Percentiles rank a stretch among this genome's conserved stretches.
Conservation (phyloP, 23 tunicate genomes). For the Trididemnum nubilum region DNA sequence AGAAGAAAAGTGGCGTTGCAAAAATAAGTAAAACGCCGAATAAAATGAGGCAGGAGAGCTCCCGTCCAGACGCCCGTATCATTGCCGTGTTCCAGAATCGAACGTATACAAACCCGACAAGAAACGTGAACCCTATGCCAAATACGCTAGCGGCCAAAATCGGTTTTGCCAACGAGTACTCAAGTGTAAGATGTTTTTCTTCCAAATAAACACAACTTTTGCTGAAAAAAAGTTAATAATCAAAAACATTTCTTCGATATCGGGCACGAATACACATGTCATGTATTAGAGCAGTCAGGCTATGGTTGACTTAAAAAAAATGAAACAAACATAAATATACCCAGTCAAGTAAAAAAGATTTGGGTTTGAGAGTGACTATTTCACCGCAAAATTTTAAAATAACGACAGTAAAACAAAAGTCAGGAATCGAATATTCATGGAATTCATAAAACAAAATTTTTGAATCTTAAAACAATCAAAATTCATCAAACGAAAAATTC, state of each 20-base stretch:
- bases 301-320: not conserved
- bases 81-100: slow-evolving; percentile 51
- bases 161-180: slow-evolving; percentile 37
- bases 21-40: slow-evolving; percentile 43
- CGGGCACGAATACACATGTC: not conserved
- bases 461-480: too few species aligned
- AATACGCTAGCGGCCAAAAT: slow-evolving; percentile 24
- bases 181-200: slow-evolving; percentile 33
- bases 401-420: too few species aligned
- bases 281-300: not conserved
- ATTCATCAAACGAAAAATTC: too few species aligned
- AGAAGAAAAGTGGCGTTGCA: slow-evolving; percentile 42
- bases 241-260: not conserved
- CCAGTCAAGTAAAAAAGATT: too few species aligned
- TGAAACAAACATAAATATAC: not conserved
- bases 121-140: slow-evolving; percentile 39
- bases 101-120: slow-evolving; percentile 21
- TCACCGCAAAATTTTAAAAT: too few species aligned
- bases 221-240: not conserved
- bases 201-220: not conserved
- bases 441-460: too few species aligned
- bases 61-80: slow-evolving; percentile 74
- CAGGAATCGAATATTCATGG: too few species aligned
- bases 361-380: too few species aligned
- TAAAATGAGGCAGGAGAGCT: slow-evolving; percentile 34